Conservation (phyloP, 2,797 vertebrate genomes). For the Molossus molossus region DNA sequence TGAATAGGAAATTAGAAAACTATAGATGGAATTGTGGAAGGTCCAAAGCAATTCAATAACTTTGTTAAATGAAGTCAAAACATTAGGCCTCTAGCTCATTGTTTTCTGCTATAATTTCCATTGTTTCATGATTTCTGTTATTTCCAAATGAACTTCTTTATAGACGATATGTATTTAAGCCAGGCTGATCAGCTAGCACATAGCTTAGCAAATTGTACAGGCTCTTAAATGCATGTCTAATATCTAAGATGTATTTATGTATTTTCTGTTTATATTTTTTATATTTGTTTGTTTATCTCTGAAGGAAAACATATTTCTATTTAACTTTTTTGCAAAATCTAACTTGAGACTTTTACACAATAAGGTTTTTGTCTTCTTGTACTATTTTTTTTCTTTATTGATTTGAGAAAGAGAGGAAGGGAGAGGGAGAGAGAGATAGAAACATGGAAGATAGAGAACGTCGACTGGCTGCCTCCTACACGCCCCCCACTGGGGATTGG, state of each 20-base stretch:
- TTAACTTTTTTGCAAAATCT: not conserved
- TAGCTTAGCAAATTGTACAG: not conserved
- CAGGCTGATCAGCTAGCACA: not conserved
- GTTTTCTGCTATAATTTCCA: not conserved
- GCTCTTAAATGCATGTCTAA: not conserved
- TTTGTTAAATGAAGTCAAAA: not conserved
- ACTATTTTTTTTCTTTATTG: too few species aligned
- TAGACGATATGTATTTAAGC: not conserved
- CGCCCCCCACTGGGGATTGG: too few species aligned
- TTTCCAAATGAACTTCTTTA: not conserved
- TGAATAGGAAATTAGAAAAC: not conserved
- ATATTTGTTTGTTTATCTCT: not conserved
- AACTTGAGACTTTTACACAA: not conserved
- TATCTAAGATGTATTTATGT: not conserved
- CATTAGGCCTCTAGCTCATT: not conserved
- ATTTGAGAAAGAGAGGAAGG: too few species aligned
- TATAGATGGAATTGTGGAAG: not conserved
- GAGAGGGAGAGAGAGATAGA: too few species aligned
- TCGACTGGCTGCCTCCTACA: too few species aligned
- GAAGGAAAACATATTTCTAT: not conserved
- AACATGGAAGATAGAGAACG: too few species aligned
- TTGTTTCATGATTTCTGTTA: not conserved
- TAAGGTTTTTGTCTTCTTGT: not conserved
- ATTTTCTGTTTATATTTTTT: constrained; percentile 43
- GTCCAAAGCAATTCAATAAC: not conserved